Percentiles rank a stretch among this genome's conserved stretches.
These are phyloP conservation scores for Hippocampus zosterae DNA, from an alignment of 2,113 vertebrate genomes.

Conservation along the genomic window DNA sequence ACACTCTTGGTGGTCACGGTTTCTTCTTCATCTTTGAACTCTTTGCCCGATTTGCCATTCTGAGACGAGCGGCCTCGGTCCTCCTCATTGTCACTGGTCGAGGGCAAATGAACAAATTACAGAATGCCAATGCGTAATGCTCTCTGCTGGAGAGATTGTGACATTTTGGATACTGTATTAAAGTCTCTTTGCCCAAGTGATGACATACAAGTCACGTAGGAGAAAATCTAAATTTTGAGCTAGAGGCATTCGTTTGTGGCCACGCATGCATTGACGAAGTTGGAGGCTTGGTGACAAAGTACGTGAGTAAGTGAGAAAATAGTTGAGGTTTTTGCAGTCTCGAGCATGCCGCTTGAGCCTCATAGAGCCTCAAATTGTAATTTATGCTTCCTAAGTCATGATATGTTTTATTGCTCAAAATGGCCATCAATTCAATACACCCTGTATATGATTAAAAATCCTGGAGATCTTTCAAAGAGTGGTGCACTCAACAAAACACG, in stretches of 20 bases:
- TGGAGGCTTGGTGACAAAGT: neutral
- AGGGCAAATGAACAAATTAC: neutral
- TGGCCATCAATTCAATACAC: neutral
- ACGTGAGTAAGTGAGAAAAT: no score
- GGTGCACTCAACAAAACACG: no score
- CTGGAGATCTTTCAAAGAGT: neutral
- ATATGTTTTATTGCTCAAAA: neutral
- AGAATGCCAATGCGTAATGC: neutral
- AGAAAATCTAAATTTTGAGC: neutral
- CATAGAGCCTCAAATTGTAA: neutral
- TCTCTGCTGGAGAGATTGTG: neutral
- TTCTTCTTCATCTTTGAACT: conserved; percentile 96
- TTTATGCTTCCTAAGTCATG: neutral
- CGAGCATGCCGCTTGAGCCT: no score
- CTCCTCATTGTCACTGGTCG: conserved; percentile 85
- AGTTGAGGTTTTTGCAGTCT: no score
- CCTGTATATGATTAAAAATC: neutral
- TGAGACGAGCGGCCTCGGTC: conserved; percentile 73
- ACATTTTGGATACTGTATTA: neutral
- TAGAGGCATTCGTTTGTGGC: neutral
- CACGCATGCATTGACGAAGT: neutral
- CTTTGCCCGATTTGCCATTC: conserved; percentile 77
- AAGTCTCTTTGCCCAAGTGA: neutral
- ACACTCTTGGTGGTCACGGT: conserved; percentile 91
- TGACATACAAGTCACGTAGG: neutral